These are phyloP conservation scores for Podarcis lilfordi DNA, from an alignment of 2,797 vertebrate genomes.

Conservation along the genomic window DNA sequence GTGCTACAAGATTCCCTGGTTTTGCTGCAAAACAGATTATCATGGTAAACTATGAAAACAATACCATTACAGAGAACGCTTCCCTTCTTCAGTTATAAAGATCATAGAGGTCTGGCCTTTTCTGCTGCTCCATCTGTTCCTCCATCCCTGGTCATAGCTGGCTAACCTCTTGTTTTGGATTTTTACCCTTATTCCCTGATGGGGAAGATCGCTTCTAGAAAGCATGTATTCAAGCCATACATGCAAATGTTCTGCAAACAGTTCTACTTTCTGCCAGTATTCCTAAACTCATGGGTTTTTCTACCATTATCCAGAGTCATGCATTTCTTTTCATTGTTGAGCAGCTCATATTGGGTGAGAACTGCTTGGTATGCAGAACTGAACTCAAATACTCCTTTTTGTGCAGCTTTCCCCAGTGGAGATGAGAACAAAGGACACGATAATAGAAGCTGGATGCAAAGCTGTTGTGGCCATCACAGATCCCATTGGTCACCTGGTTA, in stretches of 20 bases:
- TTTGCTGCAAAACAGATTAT: background rate
- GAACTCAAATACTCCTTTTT: background rate
- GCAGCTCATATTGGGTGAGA: background rate
- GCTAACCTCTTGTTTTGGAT: background rate
- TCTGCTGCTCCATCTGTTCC: background rate
- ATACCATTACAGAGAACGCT: background rate
- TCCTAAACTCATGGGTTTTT: background rate
- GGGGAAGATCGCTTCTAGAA: background rate
- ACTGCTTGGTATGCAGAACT: background rate
- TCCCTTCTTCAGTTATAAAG: background rate
- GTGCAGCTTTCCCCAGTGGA: background rate
- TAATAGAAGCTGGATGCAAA: background rate
- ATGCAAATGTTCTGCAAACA: background rate
- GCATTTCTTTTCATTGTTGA: background rate
- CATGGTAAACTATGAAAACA: background rate
- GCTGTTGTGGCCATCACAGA: background rate
- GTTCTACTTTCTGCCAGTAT: background rate
- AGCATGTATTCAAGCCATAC: background rate
- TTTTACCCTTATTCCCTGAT: background rate
- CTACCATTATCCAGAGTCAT: background rate
- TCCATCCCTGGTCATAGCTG: background rate
- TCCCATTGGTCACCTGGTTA: background rate
- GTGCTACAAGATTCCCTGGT: background rate
- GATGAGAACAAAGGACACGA: background rate
- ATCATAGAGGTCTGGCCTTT: background rate